Evolutionary conservation across 2,113 vertebrate species (phyloP), one percentile per base, ranked within the genome.

Genomic region (Neodon shergylaensis): DNA sequence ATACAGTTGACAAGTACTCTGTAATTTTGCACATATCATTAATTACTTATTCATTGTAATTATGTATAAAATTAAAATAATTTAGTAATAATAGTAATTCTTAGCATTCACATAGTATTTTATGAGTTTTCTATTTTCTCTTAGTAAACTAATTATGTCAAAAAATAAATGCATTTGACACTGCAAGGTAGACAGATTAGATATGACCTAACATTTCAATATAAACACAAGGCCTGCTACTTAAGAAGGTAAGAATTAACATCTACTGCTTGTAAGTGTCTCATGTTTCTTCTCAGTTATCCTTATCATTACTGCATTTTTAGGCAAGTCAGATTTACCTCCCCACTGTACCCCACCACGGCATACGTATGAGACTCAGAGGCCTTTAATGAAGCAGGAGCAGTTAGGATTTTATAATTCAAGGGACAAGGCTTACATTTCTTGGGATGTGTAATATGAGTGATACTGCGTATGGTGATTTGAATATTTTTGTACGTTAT

Each of bases 31-130:
- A 63, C 4, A n/a, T 47, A 47, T 13, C 19, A 61, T 90, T 90
- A 92, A 95, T 96, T 94, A 81, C 17, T 88, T 42, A 70, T 91
- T 89, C 90, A 94, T 92, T 94, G 76, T 91, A 94, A 90, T 96
- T 90, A 94, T 89, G 86, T n/a, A 94, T 42, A 94, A 68, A 95
- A 95, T 86, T 95, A 90, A 92, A 93, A 92, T 94, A 73, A 95
- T 94, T 94, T 84, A 77, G 42, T 90, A 90, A 78, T 52, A 70
- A 83, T 31, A 82, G 36, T 68, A 81, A 97, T 88, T 28, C 42
- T 90, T 90, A 90, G 14, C 3, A 63, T 31, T 14, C 16, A 49
- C 36, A 39, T 22, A 63, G 11, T 77, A 47, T 85, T 88, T 70
- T 91, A 44, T 92, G 33, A 88, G n/a, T 9, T 52, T 89, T 82